A percentile compares a stretch with the other conserved stretches of the same genome.
phyloP scores from a whole-genome alignment of 1,140 invertebrate species.

The Colletes gigas region DNA sequence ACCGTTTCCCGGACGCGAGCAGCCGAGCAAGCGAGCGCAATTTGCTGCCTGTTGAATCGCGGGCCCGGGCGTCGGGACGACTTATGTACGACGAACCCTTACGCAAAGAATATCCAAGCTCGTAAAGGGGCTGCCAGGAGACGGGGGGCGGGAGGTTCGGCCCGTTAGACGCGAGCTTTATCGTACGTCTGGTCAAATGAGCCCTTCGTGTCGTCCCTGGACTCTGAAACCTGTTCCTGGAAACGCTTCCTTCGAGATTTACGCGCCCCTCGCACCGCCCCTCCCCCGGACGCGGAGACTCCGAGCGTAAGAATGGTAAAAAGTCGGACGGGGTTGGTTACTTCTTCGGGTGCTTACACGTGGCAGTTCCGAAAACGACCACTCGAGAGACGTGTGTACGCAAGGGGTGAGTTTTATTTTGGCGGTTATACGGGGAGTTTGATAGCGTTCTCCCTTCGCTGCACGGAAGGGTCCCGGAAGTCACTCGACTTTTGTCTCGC shows the following conservation, averaged over 20 bases:
- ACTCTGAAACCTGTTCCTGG: conserved; percentile 42
- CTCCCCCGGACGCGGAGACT: neutral
- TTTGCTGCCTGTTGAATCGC: conserved; percentile 55
- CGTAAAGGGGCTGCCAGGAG: conserved; percentile 57
- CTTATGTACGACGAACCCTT: conserved; percentile 28
- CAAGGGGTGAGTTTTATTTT: neutral
- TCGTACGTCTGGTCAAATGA: conserved; percentile 76
- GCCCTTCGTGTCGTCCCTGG: conserved; percentile 59
- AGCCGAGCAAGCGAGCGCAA: neutral
- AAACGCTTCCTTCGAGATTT: conserved; percentile 58
- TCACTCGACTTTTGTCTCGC: neutral
- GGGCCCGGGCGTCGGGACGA: neutral
- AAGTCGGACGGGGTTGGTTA: conserved; percentile 11
- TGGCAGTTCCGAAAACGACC: conserved; percentile 34
- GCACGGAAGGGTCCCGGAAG: neutral
- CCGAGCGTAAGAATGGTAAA: neutral
- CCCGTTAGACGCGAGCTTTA: conserved; percentile 75
- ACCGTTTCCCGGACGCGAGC: conserved; percentile 4
- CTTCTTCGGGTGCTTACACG: conserved; percentile 33
- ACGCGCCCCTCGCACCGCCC: conserved; percentile 10
- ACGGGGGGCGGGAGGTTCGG: conserved; percentile 62
- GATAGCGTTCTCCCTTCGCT: neutral
- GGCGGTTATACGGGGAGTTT: conserved; percentile 2
- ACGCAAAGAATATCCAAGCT: conserved; percentile 47
- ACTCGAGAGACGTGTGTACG: conserved; percentile 4